These are phyloP conservation scores for Syrrhaptes paradoxus DNA, from an alignment of 2,113 vertebrate species.

Conservation along the genomic window DNA sequence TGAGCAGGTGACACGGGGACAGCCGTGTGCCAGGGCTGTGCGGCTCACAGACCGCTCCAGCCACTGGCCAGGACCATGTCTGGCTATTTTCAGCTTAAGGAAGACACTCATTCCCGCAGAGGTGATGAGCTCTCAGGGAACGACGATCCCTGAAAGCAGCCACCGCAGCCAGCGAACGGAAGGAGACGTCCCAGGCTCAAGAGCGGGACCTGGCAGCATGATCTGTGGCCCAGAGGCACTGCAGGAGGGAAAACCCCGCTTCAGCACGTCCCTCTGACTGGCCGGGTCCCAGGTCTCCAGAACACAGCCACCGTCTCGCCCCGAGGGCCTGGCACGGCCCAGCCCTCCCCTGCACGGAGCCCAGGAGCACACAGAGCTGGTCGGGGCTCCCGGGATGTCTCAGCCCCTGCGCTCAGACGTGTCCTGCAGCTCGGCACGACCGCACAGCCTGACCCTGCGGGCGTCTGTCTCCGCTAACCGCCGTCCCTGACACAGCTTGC, in stretches of 20 bases:
- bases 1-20: neutral
- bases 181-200: neutral
- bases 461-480: rapidly evolving
- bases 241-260: rapidly evolving
- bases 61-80: neutral
- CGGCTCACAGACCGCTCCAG: neutral
- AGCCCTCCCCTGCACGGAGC: neutral
- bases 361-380: neutral
- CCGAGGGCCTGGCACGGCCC: neutral
- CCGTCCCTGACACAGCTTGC: neutral
- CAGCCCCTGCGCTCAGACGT: neutral
- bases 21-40: neutral
- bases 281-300: neutral
- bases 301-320: neutral
- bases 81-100: neutral
- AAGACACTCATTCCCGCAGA: neutral
- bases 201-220: rapidly evolving
- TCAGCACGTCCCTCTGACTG: neutral
- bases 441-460: neutral
- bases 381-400: neutral
- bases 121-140: neutral
- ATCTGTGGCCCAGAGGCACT: neutral
- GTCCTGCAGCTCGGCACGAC: neutral
- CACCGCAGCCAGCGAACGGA: rapidly evolving
- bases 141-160: neutral